Base-by-base conservation (phyloP, 1,140 invertebrate genomes). In the Brachionus rotundiformis region DNA sequence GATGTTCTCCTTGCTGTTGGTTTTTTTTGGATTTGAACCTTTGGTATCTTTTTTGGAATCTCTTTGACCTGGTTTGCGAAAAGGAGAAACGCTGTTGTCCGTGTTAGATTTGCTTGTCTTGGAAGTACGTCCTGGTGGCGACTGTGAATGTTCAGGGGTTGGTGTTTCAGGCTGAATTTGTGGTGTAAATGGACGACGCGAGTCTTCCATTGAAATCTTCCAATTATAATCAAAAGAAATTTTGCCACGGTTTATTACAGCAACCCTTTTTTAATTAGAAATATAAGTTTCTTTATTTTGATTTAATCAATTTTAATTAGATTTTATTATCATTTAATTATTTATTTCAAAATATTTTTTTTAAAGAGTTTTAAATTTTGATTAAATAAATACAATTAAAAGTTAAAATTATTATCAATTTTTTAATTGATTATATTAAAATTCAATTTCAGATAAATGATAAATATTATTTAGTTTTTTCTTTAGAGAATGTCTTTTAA, bases 151-250 rank as follows among this genome's bases (percentile, higher is more conserved):
- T 54, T 77, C 73, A 4, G 73, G 73, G n/a, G 73, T 77, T 31
- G 73, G 73, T 29, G 73, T 54, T 3, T 77, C 73, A 0, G 44
- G 47, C 54, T 79, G 47, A 41, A 79, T 63, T 54, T 59, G 76
- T 19, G 59, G 59, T 11, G 59, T 81, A 49, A 81, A 84, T 77
- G 16, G 84, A 81, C 47, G 84, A 84, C n/a, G 79, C 77, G 85
- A 84, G 82, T 85, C 87, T 77, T 88, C 87, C 86, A 87, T 86
- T 0, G 86, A 82, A 0, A 87, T 84, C 79, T 87, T 86, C 87
- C 87, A 88, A 80, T 77, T 85, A 83, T 85, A 88, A 61, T 88
- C 86, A 82, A 88, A 82, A 63, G 85, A 84, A 0, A 87, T 85
- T 11, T 75, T 83, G 11, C 86, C 87, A 25, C 86, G 85, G 82